Base-by-base conservation (phyloP, 2,888 invertebrate species). In the Cryptus armator region DNA sequence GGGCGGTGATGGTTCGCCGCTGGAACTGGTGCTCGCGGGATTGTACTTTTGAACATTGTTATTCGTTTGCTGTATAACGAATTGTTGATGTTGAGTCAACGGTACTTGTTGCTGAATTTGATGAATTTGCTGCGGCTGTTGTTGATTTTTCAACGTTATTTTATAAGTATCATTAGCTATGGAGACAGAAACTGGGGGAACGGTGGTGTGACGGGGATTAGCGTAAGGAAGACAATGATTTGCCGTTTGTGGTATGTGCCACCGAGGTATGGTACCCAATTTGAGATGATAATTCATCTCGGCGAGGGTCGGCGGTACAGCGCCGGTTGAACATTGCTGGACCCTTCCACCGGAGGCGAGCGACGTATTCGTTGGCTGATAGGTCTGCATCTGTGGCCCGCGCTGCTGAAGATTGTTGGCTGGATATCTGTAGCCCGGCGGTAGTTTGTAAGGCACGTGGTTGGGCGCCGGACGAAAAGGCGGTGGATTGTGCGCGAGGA, bases 211-310 rank as follows among this genome's bases (percentile, higher is more conserved):
- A 75, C 87, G 79, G 4, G 89, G 71, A 3, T 86, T 84, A 68
- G 89, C 87, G 84, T 87, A 91, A 48, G 90, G 89, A 83, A 90
- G 87, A 79, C 88, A 87, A 81, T 89, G 86, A 88, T 89, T 92
- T 0, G 89, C 90, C 86, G 96, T 95, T 91, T 96, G 96, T 78
- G 96, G 97, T 89, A 96, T 97, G 94, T 97, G 97, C 97, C 97
- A 97, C 92, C 97, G 96, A 16, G 90, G 94, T 93, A 95, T 94
- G 92, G 93, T 51, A 44, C 83, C 77, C 77, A 87, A 86, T 80
- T 88, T 87, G 56, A 88, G 83, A 84, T 90, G 87, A 87, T 91
- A 90, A 86, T 90, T 90, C 44, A 92, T 86, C 71, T 85, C 85
- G 7, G 85, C 85, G 14, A 83, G 76, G 2, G 72, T 68, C 29